Base-by-base conservation (phyloP, 2,888 invertebrate genomes). In the Hypomecis atomaria region DNA sequence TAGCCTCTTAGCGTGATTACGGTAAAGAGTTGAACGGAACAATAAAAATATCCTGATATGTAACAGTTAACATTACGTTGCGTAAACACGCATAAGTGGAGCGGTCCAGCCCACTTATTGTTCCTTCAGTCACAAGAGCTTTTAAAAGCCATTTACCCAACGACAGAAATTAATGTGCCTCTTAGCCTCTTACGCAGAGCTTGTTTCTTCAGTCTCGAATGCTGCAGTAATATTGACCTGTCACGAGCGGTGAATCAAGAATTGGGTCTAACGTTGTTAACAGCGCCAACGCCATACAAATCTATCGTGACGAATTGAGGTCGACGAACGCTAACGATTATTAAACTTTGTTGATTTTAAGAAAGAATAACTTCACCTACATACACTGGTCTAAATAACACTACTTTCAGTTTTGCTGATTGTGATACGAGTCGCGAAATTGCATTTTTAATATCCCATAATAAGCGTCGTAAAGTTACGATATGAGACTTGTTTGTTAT, bases 241-340 rank as follows among this genome's bases (percentile, higher is more conserved):
- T 56, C 50, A 62, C 44, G 37, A 55, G 45, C 43, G 37, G 42
- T 53, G 13, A 23, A 59, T 52, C 33, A 33, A 48, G 34, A 55
- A 50, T 49, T 56, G 37, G 44, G 48, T 23, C 23, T 45, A 40
- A 47, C 45, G 49, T 60, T 42, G 43, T 49, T 49, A 11, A 38
- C 33, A 33, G 23, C 42, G 33, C 33, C 11, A 50, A 36, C 44
- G 34, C 44, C 62, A 54, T 49, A 73, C 65, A 71, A 71, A 77
- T 80, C 75, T 73, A 73, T 73, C 69, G 75, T 77, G 78, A 77
- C 78, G 71, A 77, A 80, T 81, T 71, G 79, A 72, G 82, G 80
- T 82, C 83, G 73, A 75, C 76, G 83, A 78, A 81, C 81, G 75
- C 74, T 13, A 38, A 11, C 45, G 57, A 52, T 56, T 34, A 52